Base-by-base conservation (phyloP, 2,113 vertebrate species). In the Gobio gobio region DNA sequence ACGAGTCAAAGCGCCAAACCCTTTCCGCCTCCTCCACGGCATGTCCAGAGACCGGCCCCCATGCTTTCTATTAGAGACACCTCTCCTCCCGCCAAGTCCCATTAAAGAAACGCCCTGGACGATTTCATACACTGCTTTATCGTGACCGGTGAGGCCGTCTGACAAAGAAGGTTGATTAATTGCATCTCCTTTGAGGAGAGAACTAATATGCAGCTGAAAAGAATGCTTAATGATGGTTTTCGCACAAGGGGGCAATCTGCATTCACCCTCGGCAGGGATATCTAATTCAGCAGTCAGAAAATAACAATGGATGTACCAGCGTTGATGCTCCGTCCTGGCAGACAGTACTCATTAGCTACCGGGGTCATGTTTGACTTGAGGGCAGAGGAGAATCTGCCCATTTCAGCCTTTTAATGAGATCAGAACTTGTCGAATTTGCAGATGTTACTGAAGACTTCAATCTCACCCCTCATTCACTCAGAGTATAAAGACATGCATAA, bases 121-220 rank as follows among this genome's bases (percentile, higher is more conserved):
- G 77, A 79, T 78, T 86, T 73, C 85, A 66, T 66, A 75, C 36
- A 3, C 20, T 49, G 26, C 73, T 84, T 86, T 83, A 85, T 85
- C 84, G 78, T 59, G 80, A 79, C 86, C 77, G 82, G 61, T 82
- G 22, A 82, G 61, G 64, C 85, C 59, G 64, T 36, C 61, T 77
- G 85, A 85, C 85, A 89, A 89, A 86, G 78, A 56, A 74, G 47
- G 74, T 73, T 89, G 87, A 89, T 89, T 89, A 89, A 89, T 89
- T 74, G 85, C 64, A 22, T 78, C 85, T 78, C 78, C 84, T 89
- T 87, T 89, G 87, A 89, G 84, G 56, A 80, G 77, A 85, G 74
- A 83, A 66, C 82, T 85, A 86, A 82, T 86, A 86, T 85, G 74
- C 33, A 29, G 54, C 61, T 82, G 83, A 87, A 88, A 89, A 70